These are phyloP conservation scores for Tenebrio molitor DNA, from an alignment of 1,140 invertebrate species.

Conservation along the genomic window DNA sequence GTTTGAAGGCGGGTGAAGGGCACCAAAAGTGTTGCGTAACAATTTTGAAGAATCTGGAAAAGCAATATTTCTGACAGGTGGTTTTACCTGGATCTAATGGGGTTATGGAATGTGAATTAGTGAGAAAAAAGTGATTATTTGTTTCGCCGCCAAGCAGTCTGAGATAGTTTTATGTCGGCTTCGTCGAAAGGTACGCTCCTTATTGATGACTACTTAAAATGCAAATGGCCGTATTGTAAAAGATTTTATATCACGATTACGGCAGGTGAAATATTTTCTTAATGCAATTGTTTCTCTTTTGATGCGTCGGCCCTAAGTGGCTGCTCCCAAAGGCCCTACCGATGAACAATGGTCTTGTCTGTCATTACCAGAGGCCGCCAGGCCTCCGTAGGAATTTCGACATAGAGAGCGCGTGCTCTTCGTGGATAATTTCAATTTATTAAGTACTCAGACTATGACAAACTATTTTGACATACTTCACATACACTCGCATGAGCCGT, in stretches of 20 bases:
- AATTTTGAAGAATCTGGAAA: conserved; percentile 36
- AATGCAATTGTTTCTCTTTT: conserved; percentile 44
- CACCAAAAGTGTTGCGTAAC: background rate
- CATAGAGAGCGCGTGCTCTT: conserved; percentile 11
- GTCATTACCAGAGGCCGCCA: conserved; percentile 2
- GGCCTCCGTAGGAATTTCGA: background rate
- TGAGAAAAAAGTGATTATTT: conserved; percentile 36
- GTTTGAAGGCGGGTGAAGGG: background rate
- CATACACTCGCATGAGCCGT: conserved; percentile 7
- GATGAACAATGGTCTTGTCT: conserved; percentile 23
- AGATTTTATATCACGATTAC: conserved; percentile 44
- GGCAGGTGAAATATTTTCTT: conserved; percentile 45
- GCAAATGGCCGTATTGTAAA: conserved; percentile 48
- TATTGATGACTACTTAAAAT: conserved; percentile 48
- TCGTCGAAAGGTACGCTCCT: conserved; percentile 42
- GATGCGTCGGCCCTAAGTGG: conserved; percentile 34
- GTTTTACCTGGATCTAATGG: conserved; percentile 48
- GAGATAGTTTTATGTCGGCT: conserved; percentile 42
- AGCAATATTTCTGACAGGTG: conserved; percentile 42
- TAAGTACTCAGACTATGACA: conserved; percentile 36
- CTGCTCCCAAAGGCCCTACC: background rate
- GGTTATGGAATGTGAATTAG: conserved; percentile 42
- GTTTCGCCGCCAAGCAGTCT: conserved; percentile 50
- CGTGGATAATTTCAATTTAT: conserved; percentile 13
- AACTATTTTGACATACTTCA: conserved; percentile 39